phyloP scores from a whole-genome alignment of 2,797 vertebrate genomes.

The Diceros bicornis region DNA sequence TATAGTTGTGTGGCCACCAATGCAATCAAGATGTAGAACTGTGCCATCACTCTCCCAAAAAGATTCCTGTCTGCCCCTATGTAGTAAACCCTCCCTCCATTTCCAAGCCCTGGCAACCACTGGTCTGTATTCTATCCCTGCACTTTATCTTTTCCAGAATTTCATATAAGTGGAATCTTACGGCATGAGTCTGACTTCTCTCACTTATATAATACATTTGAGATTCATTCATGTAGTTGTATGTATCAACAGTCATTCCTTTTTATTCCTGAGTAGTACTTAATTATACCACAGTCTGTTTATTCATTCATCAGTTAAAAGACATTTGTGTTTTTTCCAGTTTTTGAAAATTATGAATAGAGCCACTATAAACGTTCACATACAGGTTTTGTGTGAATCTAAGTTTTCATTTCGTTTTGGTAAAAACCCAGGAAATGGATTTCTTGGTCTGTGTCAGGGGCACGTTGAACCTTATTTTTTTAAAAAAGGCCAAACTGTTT shows the following conservation, averaged over 20 bases:
- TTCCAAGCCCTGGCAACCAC: background rate
- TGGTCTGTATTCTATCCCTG: background rate
- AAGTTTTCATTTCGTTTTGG: constrained; percentile 32
- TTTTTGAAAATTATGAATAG: constrained; percentile 43
- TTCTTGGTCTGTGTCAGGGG: constrained; percentile 10
- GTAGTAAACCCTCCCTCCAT: background rate
- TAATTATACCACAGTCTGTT: constrained; percentile 18
- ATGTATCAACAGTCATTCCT: background rate
- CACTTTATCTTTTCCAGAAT: constrained; percentile 40
- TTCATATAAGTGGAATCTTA: background rate
- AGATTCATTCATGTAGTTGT: background rate
- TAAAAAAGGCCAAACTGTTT: background rate
- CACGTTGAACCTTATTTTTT: background rate
- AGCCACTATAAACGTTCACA: constrained; percentile 30
- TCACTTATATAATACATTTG: constrained; percentile 4
- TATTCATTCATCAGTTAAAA: constrained; percentile 49
- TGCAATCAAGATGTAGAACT: background rate
- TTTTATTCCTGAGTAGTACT: constrained; percentile 5
- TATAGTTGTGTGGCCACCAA: background rate
- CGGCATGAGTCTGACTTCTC: background rate
- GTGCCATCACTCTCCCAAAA: background rate
- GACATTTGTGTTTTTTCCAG: constrained; percentile 45
- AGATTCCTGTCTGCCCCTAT: background rate
- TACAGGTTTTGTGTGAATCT: background rate
- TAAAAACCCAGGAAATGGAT: constrained; percentile 23